phyloP scores from a whole-genome alignment of 2,888 invertebrate genomes.

The Yponomeuta evonymella region DNA sequence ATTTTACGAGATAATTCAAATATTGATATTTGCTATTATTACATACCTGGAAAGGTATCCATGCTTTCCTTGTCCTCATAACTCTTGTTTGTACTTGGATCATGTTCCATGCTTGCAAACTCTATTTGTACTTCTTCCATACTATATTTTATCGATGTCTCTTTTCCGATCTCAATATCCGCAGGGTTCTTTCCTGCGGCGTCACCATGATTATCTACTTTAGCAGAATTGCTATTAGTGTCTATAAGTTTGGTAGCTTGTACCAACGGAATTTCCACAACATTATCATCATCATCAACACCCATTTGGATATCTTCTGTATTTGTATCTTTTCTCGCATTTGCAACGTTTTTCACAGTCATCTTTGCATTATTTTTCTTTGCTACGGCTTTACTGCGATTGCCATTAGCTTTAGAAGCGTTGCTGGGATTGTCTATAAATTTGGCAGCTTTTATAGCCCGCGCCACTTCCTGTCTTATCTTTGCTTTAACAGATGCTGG shows the following conservation, averaged over 20 bases:
- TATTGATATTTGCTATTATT: too few relatives aligned
- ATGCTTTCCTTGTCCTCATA: not conserved
- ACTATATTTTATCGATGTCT: not conserved
- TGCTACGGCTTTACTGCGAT: not conserved
- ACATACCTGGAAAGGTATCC: too few relatives aligned
- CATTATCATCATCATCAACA: too few relatives aligned
- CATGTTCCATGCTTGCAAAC: not conserved
- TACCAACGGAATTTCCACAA: too few relatives aligned
- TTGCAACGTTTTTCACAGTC: too few relatives aligned
- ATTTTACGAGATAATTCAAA: too few relatives aligned
- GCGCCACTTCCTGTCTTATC: conserved; percentile 43
- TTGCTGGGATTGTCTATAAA: not conserved
- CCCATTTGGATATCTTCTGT: too few relatives aligned
- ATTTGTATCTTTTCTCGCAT: too few relatives aligned
- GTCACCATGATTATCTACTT: not conserved
- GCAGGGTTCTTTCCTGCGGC: not conserved
- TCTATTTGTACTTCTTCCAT: not conserved
- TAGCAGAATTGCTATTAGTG: not conserved
- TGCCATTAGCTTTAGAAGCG: not conserved
- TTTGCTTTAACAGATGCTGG: conserved; percentile 46
- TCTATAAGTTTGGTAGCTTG: not conserved
- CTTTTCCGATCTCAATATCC: not conserved
- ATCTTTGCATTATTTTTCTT: not conserved
- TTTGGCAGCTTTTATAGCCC: not conserved
- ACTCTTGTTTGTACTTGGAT: not conserved